These are phyloP conservation scores for Dendrolimus punctatus DNA, from an alignment of 1,140 invertebrate species.

Conservation along the genomic window DNA sequence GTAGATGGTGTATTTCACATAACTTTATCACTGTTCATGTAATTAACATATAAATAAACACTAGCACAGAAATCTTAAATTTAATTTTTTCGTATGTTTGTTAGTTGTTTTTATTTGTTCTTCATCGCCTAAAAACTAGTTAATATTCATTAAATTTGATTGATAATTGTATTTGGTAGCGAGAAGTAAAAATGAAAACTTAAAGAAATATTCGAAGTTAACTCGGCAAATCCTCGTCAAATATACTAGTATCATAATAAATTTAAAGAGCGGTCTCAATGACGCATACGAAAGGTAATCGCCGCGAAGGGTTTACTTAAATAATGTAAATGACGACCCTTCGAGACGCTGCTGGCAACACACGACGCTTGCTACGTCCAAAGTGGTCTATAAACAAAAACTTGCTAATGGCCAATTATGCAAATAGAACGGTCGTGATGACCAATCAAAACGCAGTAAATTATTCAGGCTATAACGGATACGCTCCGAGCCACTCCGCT, in stretches of 20 bases:
- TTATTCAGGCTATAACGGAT: constrained; percentile 42
- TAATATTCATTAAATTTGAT: too few species aligned
- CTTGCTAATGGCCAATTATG: constrained; percentile 60
- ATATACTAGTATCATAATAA: not conserved
- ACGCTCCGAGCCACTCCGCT: constrained; percentile 18
- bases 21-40: too few species aligned
- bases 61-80: too few species aligned
- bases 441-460: constrained; percentile 60
- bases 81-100: too few species aligned
- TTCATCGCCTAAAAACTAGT: too few species aligned
- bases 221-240: too few species aligned
- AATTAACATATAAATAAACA: too few species aligned
- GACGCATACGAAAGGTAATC: constrained; percentile 11
- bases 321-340: constrained; percentile 18
- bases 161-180: too few species aligned
- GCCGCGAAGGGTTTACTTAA: constrained; percentile 14
- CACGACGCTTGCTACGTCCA: constrained; percentile 19
- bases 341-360: constrained; percentile 14
- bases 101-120: too few species aligned
- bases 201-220: not conserved
- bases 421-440: constrained; percentile 38
- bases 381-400: constrained; percentile 47
- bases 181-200: not conserved
- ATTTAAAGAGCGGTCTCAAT: not conserved
- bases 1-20: too few species aligned